Conservation (phyloP, 2,797 vertebrate species). For the Xiphorhynchus erythropygius region DNA sequence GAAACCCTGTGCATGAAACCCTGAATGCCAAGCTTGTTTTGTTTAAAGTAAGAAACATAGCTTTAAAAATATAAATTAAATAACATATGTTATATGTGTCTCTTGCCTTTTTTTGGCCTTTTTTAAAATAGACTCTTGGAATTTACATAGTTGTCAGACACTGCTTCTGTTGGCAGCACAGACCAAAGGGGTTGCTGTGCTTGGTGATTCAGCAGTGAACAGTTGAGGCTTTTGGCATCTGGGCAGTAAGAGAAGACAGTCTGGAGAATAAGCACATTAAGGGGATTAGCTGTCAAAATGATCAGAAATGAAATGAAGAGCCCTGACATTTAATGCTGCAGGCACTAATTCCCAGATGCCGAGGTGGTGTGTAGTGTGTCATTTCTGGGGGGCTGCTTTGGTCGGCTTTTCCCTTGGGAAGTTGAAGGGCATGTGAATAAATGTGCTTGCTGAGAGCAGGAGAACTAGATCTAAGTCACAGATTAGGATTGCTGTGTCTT, state of each 20-base stretch:
- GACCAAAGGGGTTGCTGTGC: background rate
- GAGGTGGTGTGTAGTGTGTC: background rate
- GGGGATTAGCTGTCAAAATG: conserved; percentile 40
- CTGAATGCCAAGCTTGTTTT: background rate
- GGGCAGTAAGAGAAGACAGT: background rate
- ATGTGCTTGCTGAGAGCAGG: background rate
- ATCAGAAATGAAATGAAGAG: conserved; percentile 17
- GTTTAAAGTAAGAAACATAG: background rate
- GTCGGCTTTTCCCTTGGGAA: background rate
- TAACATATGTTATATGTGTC: background rate
- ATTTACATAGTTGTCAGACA: background rate
- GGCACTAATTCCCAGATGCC: conserved; percentile 20
- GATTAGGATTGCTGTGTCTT: background rate
- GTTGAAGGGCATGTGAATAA: background rate
- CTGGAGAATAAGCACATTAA: background rate
- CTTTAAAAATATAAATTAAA: background rate
- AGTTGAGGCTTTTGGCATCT: conserved; percentile 1
- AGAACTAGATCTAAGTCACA: background rate
- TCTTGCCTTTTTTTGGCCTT: background rate
- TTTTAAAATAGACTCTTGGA: background rate
- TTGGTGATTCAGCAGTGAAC: background rate
- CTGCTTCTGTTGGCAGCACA: background rate
- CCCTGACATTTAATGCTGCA: conserved; percentile 20
- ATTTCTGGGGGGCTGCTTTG: background rate
- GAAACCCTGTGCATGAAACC: background rate